Conservation (phyloP, 2,797 vertebrate species). For the Enteromius treurensis region DNA sequence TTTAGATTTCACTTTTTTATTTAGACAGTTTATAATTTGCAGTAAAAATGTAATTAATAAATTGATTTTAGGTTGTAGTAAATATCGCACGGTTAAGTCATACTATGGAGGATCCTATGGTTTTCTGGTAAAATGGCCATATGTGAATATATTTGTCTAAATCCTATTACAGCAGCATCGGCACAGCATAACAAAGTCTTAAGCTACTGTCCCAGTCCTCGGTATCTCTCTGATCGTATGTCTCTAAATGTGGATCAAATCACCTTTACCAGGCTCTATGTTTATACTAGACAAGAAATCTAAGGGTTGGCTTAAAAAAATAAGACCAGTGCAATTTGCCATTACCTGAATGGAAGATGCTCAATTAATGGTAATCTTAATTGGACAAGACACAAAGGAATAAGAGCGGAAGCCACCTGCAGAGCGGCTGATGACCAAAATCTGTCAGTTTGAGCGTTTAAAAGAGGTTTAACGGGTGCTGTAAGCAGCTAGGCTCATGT, state of each 20-base stretch:
- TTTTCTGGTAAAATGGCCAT: constrained; percentile 30
- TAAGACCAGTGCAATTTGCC: constrained; percentile 68
- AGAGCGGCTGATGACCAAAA: constrained; percentile 71
- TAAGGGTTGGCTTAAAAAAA: constrained; percentile 60
- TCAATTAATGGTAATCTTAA: constrained; percentile 74
- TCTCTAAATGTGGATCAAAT: constrained; percentile 27
- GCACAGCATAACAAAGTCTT: constrained; percentile 21
- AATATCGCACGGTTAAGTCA: not conserved
- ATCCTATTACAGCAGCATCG: constrained; percentile 40
- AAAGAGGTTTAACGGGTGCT: constrained; percentile 83
- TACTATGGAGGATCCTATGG: not conserved
- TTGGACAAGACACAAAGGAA: constrained; percentile 70
- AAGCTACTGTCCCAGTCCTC: constrained; percentile 13
- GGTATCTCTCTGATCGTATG: constrained; percentile 28
- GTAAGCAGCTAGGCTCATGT: constrained; percentile 80
- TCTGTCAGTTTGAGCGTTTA: constrained; percentile 84
- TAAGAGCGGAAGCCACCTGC: constrained; percentile 64
- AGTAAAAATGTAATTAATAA: not conserved
- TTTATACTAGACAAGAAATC: constrained; percentile 45
- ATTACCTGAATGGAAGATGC: constrained; percentile 68
- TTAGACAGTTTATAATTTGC: not conserved
- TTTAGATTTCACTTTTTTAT: not conserved
- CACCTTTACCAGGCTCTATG: not conserved
- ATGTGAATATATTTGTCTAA: constrained; percentile 45
- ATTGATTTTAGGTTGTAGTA: not conserved